A percentile compares a stretch with the other conserved stretches of the same genome.
Evolutionary conservation across 2,888 invertebrate genomes (phyloP).

Genomic region (Pegoplata infirma): DNA sequence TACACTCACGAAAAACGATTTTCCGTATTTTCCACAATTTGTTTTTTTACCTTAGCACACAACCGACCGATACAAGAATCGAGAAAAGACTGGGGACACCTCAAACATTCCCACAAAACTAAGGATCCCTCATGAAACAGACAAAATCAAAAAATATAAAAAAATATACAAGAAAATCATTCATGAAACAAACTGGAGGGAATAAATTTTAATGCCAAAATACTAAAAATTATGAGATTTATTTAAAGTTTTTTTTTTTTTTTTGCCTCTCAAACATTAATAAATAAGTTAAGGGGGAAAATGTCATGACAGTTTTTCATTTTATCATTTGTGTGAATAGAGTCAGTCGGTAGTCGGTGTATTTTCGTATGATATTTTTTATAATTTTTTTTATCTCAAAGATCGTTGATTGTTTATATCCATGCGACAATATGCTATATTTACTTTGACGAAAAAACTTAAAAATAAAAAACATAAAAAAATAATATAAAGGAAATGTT

Average conservation of each 20-base stretch:
- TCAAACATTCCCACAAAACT: constrained; percentile 19
- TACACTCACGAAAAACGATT: not conserved
- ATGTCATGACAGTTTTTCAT: constrained; percentile 44
- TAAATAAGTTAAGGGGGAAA: constrained; percentile 43
- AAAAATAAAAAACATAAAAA: constrained; percentile 21
- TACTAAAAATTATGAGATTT: constrained; percentile 24
- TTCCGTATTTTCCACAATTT: not conserved
- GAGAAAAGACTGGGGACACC: constrained; percentile 53
- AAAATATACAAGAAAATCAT: constrained; percentile 25
- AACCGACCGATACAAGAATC: constrained; percentile 59
- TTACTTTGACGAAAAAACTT: constrained; percentile 40
- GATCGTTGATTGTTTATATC: constrained; percentile 60
- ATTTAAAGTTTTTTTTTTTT: constrained; percentile 20
- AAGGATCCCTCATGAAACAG: constrained; percentile 46
- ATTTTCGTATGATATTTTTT: constrained; percentile 27
- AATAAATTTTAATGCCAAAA: constrained; percentile 52
- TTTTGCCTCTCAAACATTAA: constrained; percentile 8
- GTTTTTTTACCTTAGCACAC: constrained; percentile 52
- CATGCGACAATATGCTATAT: constrained; percentile 65
- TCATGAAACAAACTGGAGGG: constrained; percentile 45
- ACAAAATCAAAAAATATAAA: not conserved
- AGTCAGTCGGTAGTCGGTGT: too few species aligned
- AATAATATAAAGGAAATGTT: constrained; percentile 52
- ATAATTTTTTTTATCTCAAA: constrained; percentile 48
- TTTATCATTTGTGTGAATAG: constrained; percentile 30